These are phyloP conservation scores for Anableps anableps DNA, from an alignment of 2,797 vertebrate species.

Conservation along the genomic window DNA sequence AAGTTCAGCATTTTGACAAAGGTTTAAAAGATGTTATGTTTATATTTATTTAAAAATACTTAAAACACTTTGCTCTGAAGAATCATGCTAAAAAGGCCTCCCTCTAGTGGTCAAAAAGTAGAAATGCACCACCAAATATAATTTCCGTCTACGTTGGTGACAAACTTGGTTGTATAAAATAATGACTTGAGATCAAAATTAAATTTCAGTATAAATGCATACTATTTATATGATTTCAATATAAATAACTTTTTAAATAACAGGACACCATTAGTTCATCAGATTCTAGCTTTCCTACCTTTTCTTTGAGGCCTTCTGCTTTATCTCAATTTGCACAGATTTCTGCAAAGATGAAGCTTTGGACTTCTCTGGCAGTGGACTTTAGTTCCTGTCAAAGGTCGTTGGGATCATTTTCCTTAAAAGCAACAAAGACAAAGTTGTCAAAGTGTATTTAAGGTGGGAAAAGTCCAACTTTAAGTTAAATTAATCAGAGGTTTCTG, in stretches of 20 bases:
- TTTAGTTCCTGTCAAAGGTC: background rate
- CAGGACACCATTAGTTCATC: background rate
- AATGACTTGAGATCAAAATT: too few species aligned
- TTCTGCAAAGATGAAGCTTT: background rate
- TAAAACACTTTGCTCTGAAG: background rate
- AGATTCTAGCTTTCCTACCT: too few species aligned
- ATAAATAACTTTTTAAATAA: background rate
- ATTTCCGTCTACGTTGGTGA: too few species aligned
- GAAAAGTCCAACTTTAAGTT: too few species aligned
- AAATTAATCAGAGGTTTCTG: too few species aligned
- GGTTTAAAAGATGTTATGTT: background rate
- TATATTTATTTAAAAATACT: background rate
- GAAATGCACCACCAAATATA: background rate
- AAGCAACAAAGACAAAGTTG: background rate
- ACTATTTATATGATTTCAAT: too few species aligned
- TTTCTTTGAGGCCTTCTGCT: background rate
- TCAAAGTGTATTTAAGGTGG: too few species aligned
- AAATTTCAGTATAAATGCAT: too few species aligned
- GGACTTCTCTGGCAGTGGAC: background rate
- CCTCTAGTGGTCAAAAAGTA: background rate
- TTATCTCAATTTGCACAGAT: background rate
- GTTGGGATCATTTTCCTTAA: background rate
- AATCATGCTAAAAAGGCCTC: background rate
- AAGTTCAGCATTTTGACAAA: background rate
- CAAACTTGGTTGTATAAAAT: too few species aligned